These are phyloP conservation scores for Agrochola macilenta DNA, from an alignment of 2,888 invertebrate genomes.

Conservation along the genomic window DNA sequence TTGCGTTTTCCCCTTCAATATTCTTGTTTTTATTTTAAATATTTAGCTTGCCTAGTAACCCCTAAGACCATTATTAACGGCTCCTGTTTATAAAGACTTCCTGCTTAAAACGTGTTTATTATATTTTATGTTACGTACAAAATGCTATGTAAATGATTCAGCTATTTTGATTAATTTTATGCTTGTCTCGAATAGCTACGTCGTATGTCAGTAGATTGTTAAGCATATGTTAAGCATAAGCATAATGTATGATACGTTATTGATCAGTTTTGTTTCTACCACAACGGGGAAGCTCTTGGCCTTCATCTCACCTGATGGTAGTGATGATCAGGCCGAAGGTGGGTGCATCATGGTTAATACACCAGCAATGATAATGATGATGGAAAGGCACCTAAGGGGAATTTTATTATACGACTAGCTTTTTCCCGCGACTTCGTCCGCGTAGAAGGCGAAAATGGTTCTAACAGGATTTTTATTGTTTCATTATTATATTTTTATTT, in stretches of 20 bases:
- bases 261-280: not conserved
- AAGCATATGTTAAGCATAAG: too few relatives aligned
- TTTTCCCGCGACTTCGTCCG: too few relatives aligned
- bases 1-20: not conserved
- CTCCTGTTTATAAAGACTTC: slow-evolving; percentile 6
- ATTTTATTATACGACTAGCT: not conserved
- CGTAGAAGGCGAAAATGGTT: too few relatives aligned
- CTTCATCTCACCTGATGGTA: too few relatives aligned
- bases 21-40: not conserved
- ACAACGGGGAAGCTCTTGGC: too few relatives aligned
- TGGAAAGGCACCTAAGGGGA: not conserved
- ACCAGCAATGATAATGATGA: not conserved
- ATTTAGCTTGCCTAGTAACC: not conserved
- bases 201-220: not conserved
- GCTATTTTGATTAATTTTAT: slow-evolving; percentile 11
- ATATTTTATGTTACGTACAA: slow-evolving; percentile 5
- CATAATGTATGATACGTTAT: slow-evolving; percentile 7
- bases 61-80: not conserved
- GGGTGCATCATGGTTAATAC: not conserved
- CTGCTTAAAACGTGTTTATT: slow-evolving; percentile 27
- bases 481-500: too few relatives aligned
- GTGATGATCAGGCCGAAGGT: too few relatives aligned
- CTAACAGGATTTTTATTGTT: not conserved
- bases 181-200: slow-evolving; percentile 4
- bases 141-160: slow-evolving; percentile 5